Evolutionary conservation across 2,797 vertebrate species (phyloP).

Genomic region (Mycteria americana): DNA sequence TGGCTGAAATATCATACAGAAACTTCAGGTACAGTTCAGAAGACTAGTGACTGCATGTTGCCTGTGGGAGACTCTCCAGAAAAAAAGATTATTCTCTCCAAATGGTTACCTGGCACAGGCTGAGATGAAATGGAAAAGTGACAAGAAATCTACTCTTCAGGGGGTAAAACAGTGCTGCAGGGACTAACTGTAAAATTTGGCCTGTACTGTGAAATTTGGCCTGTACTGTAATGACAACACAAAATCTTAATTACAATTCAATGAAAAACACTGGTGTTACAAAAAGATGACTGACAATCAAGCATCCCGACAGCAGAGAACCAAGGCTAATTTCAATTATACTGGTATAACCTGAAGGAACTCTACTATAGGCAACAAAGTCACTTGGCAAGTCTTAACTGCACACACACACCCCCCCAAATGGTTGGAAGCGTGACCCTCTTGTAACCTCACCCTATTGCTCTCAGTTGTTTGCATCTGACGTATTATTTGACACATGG

Average conservation of each 20-base stretch:
- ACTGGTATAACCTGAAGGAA: not conserved
- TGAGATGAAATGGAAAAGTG: not conserved
- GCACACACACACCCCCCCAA: accelerated
- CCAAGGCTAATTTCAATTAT: not conserved
- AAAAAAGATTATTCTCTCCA: not conserved
- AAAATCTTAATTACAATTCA: not conserved
- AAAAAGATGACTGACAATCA: not conserved
- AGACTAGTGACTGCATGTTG: not conserved
- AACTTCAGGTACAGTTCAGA: not conserved
- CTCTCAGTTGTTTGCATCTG: not conserved
- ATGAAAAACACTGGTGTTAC: not conserved
- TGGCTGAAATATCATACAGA: not conserved
- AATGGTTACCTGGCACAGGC: not conserved
- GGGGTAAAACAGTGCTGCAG: not conserved
- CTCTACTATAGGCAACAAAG: not conserved
- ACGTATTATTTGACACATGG: not conserved
- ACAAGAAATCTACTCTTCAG: not conserved
- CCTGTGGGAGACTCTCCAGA: not conserved
- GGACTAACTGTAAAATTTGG: not conserved
- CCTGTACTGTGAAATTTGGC: not conserved
- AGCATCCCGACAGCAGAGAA: not conserved
- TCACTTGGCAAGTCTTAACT: not conserved
- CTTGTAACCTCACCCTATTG: not conserved
- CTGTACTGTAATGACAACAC: not conserved
- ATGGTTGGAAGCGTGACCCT: not conserved